Evolutionary conservation across 2,113 vertebrate species (phyloP), one percentile per base, ranked within the genome.

Genomic region (Epinephelus moara): DNA sequence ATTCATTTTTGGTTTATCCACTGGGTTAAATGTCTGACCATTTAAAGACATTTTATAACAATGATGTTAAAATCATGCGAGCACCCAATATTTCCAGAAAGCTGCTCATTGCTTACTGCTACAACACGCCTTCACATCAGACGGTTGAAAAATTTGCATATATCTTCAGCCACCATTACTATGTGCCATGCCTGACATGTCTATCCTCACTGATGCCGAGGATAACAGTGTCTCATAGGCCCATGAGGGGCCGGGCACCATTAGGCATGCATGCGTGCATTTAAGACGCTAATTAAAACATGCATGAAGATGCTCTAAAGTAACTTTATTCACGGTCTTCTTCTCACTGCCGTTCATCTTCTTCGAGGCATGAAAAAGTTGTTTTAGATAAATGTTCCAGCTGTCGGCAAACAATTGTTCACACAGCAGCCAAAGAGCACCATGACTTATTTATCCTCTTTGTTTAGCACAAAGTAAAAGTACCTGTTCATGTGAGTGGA

Each of bases 361-460:
- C 33, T 81, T 53, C 67, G 14, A 63, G 11, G 53, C 56, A 59
- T 73, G 56, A 52, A 72, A 42, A 40, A 45, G 30, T 61, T 76
- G 27, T 47, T 66, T 50, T 42, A 47, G 33, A 37, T 53, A 72
- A 60, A 61, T 68, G 23, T 27, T 57, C 25, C 21, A 80, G 60
- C 47, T 62, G 52, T 18, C n/a, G 1, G 53, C 13, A 14, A 60
- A 52, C 30, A 67, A 4, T 71, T 57, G 33, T 68, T 79, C 62
- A 62, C 18, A 52, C 13, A 52, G 17, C 27, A 47, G 5, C 21
- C 40, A 61, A 53, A 60, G 53, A 53, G 6, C 15, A 1, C 11
- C 12, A 50, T 18, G 13, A 75, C 49, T 21, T 42, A 42, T 59
- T 81, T 47, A 64, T 70, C 12, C 7, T 50, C 21, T 23, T 30